Evolutionary conservation across 2,113 vertebrate species (phyloP), one percentile per base, ranked within the genome.

Genomic region (Aramus guarauna): DNA sequence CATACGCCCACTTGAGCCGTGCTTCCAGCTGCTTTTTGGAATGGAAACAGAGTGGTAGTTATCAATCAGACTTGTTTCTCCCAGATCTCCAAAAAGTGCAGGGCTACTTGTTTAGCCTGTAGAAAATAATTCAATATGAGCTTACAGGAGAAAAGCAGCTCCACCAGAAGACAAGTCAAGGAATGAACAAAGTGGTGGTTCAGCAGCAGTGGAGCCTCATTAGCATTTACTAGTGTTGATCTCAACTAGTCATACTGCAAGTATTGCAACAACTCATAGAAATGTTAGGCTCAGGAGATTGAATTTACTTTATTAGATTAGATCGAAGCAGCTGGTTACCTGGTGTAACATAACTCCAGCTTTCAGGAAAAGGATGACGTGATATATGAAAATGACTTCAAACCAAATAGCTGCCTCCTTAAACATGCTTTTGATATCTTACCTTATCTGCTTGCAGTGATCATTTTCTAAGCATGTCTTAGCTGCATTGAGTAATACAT

Each of bases 11-110:
- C 75, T 22, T 1, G 3, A 69, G 30, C 71, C 53, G 50, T 37
- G 18, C 79, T 63, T 55, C 50, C 68, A 83, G 34, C 29, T 83
- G 41, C 36, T 90, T 91, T 93, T 83, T 78, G n/a, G 52, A 81
- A 82, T 81, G 55, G 53, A 64, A 90, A 62, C 3, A 83, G 56
- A 81, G 30, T 23, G 23, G 16, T n/a, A 36, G 26, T 27, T 82
- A 85, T 88, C 45, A 77, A 20, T 63, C 75, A 50, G 8, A 18
- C 4, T 90, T 88, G 47, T 66, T 88, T 83, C 55, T 83, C 29
- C 17, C 23, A 55, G 47, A 15, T 80, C 45, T 77, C 39, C 30
- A 76, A 71, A 76, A 66, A 52, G 23, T 43, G 15, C 43, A 75
- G 21, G n/a, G 39, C 80, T 95, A 19, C 22, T 83, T 92, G 13